A percentile compares a stretch with the other conserved stretches of the same genome.
phyloP scores from a whole-genome alignment of 2,888 invertebrate species.

The Adela reaumurella region DNA sequence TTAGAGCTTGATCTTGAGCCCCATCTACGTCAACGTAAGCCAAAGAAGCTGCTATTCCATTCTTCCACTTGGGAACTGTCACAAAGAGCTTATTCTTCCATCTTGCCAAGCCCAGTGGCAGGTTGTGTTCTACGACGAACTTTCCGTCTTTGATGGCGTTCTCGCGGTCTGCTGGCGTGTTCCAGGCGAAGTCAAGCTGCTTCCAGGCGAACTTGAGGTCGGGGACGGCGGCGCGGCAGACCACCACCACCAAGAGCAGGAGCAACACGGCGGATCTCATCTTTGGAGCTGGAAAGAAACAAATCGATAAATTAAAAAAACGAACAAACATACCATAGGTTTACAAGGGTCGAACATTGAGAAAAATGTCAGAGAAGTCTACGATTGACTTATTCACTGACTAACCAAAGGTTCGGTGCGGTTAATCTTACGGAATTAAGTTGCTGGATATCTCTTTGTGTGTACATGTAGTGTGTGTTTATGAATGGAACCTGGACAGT shows the following conservation, averaged over 20 bases:
- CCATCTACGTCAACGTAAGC: conserved; percentile 62
- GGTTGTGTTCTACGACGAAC: conserved; percentile 63
- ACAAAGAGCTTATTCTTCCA: conserved; percentile 70
- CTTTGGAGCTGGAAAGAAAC: conserved; percentile 8
- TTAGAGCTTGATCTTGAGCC: conserved; percentile 66
- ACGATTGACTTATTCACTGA: no score
- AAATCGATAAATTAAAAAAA: no score
- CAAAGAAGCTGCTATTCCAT: conserved; percentile 67
- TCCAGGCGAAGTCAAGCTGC: conserved; percentile 64
- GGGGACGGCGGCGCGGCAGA: conserved; percentile 44
- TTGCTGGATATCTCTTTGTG: no score
- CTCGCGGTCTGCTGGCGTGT: conserved; percentile 54
- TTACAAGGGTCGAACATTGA: no score
- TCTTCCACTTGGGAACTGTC: conserved; percentile 68
- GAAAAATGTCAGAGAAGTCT: no score
- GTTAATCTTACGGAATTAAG: no score
- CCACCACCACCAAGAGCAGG: conserved; percentile 24
- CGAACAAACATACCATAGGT: no score
- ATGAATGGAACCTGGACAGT: no score
- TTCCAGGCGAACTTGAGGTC: conserved; percentile 69
- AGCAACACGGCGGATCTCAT: conserved; percentile 28
- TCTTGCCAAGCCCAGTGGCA: conserved; percentile 66
- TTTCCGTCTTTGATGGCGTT: conserved; percentile 58
- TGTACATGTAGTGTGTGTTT: no score
- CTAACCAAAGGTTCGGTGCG: no score